Conservation (phyloP, 2,888 invertebrate genomes). For the Cistogaster globosa region DNA sequence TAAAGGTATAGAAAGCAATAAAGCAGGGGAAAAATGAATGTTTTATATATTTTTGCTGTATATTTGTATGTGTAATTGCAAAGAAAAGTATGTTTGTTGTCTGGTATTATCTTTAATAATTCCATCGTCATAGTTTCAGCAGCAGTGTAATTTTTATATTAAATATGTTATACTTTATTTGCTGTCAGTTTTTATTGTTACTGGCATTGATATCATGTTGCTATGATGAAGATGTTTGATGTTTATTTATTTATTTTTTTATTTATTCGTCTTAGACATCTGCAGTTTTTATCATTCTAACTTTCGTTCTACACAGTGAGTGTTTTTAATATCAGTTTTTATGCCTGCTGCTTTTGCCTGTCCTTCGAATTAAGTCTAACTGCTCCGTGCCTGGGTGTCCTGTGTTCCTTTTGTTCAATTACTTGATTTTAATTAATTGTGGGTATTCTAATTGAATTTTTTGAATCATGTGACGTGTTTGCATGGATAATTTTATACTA, state of each 20-base stretch:
- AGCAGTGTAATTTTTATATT: background rate
- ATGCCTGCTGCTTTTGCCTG: slow-evolving; percentile 10
- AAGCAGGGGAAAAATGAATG: slow-evolving; percentile 2
- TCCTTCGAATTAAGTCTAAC: slow-evolving; percentile 14
- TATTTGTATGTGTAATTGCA: background rate
- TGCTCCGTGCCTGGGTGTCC: slow-evolving; percentile 26
- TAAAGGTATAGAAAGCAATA: slow-evolving; percentile 15
- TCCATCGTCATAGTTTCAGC: slow-evolving; percentile 21
- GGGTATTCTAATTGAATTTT: slow-evolving; percentile 70
- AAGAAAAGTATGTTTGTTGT: background rate
- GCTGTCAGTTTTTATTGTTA: slow-evolving; percentile 25
- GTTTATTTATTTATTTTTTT: background rate
- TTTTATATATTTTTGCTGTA: background rate
- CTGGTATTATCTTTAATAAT: slow-evolving; percentile 20
- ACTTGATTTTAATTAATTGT: slow-evolving; percentile 71
- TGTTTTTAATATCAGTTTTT: slow-evolving; percentile 24
- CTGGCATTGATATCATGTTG: slow-evolving; percentile 44
- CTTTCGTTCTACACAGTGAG: slow-evolving; percentile 11
- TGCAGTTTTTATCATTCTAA: background rate
- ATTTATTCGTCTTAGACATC: background rate
- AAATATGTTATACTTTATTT: background rate
- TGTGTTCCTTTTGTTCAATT: slow-evolving; percentile 56
- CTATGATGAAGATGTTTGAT: slow-evolving; percentile 57
- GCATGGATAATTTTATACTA: slow-evolving; percentile 59
- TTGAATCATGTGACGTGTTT: slow-evolving; percentile 55